phyloP scores from a whole-genome alignment of 2,888 invertebrate species.

The Pristionchus japonicus region DNA sequence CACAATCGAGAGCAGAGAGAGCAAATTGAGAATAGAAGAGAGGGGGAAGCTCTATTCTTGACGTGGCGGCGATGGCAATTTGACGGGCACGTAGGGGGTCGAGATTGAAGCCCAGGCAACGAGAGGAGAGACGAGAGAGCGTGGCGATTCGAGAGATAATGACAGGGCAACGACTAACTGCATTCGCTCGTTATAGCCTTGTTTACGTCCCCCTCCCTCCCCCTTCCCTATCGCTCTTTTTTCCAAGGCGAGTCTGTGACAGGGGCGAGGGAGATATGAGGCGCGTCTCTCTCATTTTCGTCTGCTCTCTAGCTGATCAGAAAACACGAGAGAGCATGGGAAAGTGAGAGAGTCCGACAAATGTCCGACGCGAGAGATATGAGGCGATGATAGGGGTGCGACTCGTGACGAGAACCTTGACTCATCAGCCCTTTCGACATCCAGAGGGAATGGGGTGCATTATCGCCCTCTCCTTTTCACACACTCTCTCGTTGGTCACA shows the following conservation, averaged over 20 bases:
- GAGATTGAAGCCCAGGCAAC: not conserved
- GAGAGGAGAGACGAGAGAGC: not conserved
- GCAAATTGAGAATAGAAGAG: slow-evolving; percentile 23
- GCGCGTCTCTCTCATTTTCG: too few relatives aligned
- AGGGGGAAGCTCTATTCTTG: not conserved
- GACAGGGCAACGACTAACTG: not conserved
- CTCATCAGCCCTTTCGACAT: slow-evolving; percentile 20
- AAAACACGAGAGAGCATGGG: not conserved
- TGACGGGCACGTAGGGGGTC: not conserved
- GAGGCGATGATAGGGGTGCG: not conserved
- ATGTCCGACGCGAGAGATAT: slow-evolving; percentile 26
- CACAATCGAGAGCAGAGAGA: slow-evolving; percentile 1
- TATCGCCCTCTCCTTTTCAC: not conserved
- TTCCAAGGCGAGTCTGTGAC: not conserved
- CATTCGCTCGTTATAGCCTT: slow-evolving; percentile 10
- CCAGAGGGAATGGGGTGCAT: not conserved
- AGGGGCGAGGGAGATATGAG: slow-evolving; percentile 23
- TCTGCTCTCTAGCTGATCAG: too few relatives aligned
- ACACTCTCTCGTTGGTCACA: not conserved
- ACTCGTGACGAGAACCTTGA: slow-evolving; percentile 22
- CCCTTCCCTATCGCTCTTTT: not conserved
- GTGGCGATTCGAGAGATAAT: not conserved
- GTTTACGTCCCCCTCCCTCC: not conserved
- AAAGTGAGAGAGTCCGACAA: too few relatives aligned
- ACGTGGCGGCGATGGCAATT: slow-evolving; percentile 40